A percentile compares a stretch with the other conserved stretches of the same genome.
These are phyloP conservation scores for Sebastes dallii DNA, from an alignment of 2,797 vertebrate species.

Conservation along the genomic window DNA sequence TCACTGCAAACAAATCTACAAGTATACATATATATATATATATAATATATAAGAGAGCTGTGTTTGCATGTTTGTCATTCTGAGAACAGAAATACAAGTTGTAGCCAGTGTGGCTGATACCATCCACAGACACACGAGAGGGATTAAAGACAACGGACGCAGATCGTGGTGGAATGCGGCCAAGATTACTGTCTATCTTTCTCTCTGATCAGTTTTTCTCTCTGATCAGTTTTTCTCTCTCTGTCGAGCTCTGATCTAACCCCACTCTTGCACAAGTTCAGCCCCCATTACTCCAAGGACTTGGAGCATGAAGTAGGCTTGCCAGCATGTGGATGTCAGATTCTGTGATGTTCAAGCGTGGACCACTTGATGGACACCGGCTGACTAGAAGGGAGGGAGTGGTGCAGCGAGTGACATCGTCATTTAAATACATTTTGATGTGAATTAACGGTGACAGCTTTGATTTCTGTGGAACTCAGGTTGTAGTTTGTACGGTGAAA, in stretches of 20 bases:
- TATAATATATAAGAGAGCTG: background rate
- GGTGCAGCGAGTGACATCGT: constrained; percentile 21
- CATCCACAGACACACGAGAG: constrained; percentile 30
- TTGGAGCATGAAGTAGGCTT: constrained; percentile 79
- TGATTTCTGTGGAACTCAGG: background rate
- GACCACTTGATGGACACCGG: constrained; percentile 54
- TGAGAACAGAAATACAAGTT: background rate
- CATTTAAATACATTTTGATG: constrained; percentile 44
- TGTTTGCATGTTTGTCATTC: constrained; percentile 1
- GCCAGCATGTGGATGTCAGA: constrained; percentile 67
- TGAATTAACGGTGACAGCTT: constrained; percentile 3
- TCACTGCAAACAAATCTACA: too few species aligned
- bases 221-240: constrained; percentile 47
- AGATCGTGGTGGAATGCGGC: constrained; percentile 58
- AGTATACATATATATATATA: background rate
- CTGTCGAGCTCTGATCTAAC: constrained; percentile 45
- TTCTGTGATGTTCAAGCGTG: constrained; percentile 53
- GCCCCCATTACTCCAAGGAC: constrained; percentile 70
- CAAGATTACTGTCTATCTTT: constrained; percentile 59
- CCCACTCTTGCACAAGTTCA: constrained; percentile 39
- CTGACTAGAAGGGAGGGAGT: constrained; percentile 38
- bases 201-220: constrained; percentile 49
- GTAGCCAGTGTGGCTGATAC: constrained; percentile 16
- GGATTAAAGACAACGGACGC: constrained; percentile 18
- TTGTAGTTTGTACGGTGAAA: background rate